Base-by-base conservation (phyloP, 1,140 invertebrate species). In the Magallana ariakensis region DNA sequence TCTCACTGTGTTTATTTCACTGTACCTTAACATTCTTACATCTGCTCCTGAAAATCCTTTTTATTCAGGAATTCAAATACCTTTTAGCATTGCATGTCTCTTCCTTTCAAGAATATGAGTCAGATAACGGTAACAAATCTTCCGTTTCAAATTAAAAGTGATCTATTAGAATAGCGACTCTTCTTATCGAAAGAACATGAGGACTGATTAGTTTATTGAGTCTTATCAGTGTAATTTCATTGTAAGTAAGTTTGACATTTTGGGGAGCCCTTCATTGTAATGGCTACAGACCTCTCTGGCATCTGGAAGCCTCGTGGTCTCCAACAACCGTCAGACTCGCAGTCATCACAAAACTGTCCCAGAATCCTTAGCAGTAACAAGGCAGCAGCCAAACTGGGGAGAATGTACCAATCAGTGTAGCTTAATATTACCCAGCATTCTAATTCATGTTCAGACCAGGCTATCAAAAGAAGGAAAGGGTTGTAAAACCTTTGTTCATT, bases 131-230 rank as follows among this genome's bases (percentile, higher is more conserved):
- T 70, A 22, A 70, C 66, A 70, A 70, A 70, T 70, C 66, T 22
- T 70, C 66, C 22, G 19, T 70, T 26, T 70, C 22, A 70, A 70
- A 70, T 70, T 70, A 70, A 70, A 70, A 11, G 66, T 70, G 66
- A 70, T 70, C 8, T 70, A 70, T 70, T 16, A 11, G 19, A 10
- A 26, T 22, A 70, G 11, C 22, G 66, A 8, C 13, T 19, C 19
- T 70, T 70, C 66, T 70, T 70, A 70, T 70, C 66, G 33, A 26
- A 70, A 70, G 15, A 70, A 70, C 66, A 70, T 70, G 66, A 70
- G 9, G 33, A 26, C 66, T 33, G 66, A 70, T 70, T 70, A 70
- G 66, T 70, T 66, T 70, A 70, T 26, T 70, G 66, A 70, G 66
- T 70, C 33, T 70, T 70, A 70, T 70, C 66, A 70, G 8, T 70